A percentile compares a stretch with the other conserved stretches of the same genome.
Evolutionary conservation across 2,113 vertebrate genomes (phyloP).

Genomic region (Neotoma lepida): DNA sequence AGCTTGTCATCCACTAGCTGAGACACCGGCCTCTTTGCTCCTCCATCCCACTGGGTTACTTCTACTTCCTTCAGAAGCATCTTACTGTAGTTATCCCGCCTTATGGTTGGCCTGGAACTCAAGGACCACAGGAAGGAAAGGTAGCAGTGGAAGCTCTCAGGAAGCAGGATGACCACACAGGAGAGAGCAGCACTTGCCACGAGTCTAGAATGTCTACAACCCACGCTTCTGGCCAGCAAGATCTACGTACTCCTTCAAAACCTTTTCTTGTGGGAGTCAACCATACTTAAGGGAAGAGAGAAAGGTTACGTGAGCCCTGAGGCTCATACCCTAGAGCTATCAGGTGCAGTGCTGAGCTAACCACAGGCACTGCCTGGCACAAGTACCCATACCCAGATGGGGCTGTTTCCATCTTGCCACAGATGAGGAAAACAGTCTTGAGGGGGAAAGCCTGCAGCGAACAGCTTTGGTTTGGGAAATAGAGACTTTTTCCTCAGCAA

Average conservation of each 20-base stretch:
- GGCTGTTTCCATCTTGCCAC: neutral
- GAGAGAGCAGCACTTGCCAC: neutral
- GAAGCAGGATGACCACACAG: fast-evolving
- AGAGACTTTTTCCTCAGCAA: neutral
- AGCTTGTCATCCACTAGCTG: too few species aligned
- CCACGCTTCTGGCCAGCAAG: neutral
- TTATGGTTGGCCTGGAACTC: neutral
- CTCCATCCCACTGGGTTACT: neutral
- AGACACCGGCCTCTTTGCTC: neutral
- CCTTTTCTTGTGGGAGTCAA: neutral
- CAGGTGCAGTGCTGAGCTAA: fast-evolving
- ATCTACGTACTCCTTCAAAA: fast-evolving
- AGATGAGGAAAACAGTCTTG: neutral
- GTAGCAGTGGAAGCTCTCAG: too few species aligned
- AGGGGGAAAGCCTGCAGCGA: neutral
- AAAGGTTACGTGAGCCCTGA: fast-evolving
- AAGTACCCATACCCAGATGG: fast-evolving
- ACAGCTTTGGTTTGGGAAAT: neutral
- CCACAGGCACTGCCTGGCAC: neutral
- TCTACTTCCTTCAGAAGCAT: neutral
- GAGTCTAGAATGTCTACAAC: neutral
- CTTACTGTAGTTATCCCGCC: neutral
- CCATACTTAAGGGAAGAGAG: fast-evolving
- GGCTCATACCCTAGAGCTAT: fast-evolving
- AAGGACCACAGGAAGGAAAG: neutral